Base-by-base conservation (phyloP, 2,113 vertebrate species). In the Triplophysa tibetana region DNA sequence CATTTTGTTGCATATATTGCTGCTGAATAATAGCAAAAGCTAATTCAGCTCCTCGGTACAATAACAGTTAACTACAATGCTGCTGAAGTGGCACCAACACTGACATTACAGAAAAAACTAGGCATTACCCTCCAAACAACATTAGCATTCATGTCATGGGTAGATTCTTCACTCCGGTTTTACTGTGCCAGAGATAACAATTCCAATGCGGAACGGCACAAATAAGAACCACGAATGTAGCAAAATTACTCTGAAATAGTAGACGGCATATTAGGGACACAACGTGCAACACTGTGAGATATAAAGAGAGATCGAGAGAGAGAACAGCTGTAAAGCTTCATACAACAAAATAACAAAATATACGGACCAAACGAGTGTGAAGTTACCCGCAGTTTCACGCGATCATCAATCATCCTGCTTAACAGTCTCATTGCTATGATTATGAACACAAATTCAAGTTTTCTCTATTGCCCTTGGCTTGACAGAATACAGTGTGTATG, bases 171-270 rank as follows among this genome's bases (percentile, higher is more conserved):
- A 45, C 24, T 82, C 83, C 79, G 86, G 83, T 3, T 73, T 81
- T 81, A 87, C 62, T 73, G 81, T 19, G 38, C 86, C 80, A 85
- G 43, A 11, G 43, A 84, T 88, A 88, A 91, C 90, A 70, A 88
- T 72, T 90, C 78, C 85, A 89, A 24, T 78, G 88, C 87, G 87
- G 83, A 79, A 82, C 72, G 63, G 73, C 61, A 81, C 75, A 87
- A 85, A 87, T 84, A 87, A 82, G 79, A 85, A 48, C 80, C 80
- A 60, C 77, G 85, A 85, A 70, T 45, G 65, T 43, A 45, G 2
- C 48, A 81, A 81, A 84, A 82, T 77, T 82, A 38, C 54, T 38
- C 33, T 38, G 33, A 38, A 38, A 38, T 38, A 38, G 33, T 38
- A 16, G 82, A 64, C 10, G 43, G 43, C 11, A 12, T 45, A 12